These are phyloP conservation scores for Pseudococcus longispinus DNA, from an alignment of 2,888 invertebrate species.

Conservation along the genomic window DNA sequence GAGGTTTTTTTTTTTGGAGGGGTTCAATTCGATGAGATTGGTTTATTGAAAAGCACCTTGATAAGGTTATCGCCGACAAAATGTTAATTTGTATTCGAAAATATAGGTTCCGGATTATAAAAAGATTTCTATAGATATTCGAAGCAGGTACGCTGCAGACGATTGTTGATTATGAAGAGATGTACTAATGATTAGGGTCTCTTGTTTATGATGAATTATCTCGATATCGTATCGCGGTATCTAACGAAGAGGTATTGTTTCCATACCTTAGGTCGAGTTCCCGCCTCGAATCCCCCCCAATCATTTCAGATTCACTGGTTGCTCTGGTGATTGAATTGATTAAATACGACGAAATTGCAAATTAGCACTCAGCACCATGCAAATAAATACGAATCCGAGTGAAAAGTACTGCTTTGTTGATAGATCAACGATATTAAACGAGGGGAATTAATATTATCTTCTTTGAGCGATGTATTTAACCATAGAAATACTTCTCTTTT, in stretches of 20 bases:
- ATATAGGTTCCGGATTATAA: background rate
- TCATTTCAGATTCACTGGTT: background rate
- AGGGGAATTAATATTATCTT: background rate
- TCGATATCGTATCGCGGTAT: background rate
- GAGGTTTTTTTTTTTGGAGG: background rate
- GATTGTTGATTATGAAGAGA: background rate
- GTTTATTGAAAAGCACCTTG: background rate
- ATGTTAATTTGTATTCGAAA: background rate
- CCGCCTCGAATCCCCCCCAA: background rate
- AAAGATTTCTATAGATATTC: background rate
- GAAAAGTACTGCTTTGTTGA: background rate
- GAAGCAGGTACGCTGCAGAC: background rate
- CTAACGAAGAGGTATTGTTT: background rate
- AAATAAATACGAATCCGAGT: background rate
- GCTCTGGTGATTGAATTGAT: background rate
- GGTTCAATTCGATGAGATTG: background rate
- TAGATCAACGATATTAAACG: background rate
- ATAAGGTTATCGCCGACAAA: background rate
- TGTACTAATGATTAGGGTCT: background rate
- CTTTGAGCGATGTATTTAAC: background rate
- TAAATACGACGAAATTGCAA: background rate
- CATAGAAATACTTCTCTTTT: background rate
- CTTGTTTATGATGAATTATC: constrained; percentile 7
- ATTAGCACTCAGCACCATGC: background rate
- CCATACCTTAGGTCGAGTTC: background rate